These are phyloP conservation scores for Anoplophora glabripennis DNA, from an alignment of 1,140 invertebrate genomes.

Conservation along the genomic window DNA sequence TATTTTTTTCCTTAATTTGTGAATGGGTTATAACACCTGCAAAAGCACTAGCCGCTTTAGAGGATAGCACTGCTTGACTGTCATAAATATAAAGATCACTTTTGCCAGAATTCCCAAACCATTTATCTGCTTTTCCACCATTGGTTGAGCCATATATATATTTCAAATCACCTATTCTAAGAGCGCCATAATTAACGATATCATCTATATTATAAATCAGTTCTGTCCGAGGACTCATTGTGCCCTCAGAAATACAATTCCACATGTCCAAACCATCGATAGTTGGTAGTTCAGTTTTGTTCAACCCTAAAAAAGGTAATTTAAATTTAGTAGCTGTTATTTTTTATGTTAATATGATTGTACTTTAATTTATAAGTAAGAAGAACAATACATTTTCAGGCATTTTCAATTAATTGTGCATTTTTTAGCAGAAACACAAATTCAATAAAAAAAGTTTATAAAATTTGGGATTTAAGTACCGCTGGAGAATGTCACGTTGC, in stretches of 20 bases:
- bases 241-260: constrained; percentile 56
- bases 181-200: constrained; percentile 57
- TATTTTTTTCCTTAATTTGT: constrained; percentile 46
- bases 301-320: constrained; percentile 27
- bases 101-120: constrained; percentile 60
- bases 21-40: constrained; percentile 49
- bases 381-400: too few relatives aligned
- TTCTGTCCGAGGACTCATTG: constrained; percentile 57
- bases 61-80: constrained; percentile 51
- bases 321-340: too few relatives aligned
- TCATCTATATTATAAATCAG: constrained; percentile 74
- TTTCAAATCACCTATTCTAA: constrained; percentile 70
- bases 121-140: constrained; percentile 51
- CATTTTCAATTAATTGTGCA: too few relatives aligned
- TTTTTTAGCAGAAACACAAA: too few relatives aligned
- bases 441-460: too few relatives aligned
- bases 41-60: constrained; percentile 51
- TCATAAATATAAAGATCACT: constrained; percentile 47
- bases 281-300: constrained; percentile 29
- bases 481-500: too few relatives aligned
- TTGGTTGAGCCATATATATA: constrained; percentile 62
- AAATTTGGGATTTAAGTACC: too few relatives aligned
- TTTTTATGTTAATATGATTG: too few relatives aligned
- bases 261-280: constrained; percentile 71
- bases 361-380: too few relatives aligned